phyloP scores from a whole-genome alignment of 1,140 invertebrate genomes.

The Drosophila pseudoobscura region DNA sequence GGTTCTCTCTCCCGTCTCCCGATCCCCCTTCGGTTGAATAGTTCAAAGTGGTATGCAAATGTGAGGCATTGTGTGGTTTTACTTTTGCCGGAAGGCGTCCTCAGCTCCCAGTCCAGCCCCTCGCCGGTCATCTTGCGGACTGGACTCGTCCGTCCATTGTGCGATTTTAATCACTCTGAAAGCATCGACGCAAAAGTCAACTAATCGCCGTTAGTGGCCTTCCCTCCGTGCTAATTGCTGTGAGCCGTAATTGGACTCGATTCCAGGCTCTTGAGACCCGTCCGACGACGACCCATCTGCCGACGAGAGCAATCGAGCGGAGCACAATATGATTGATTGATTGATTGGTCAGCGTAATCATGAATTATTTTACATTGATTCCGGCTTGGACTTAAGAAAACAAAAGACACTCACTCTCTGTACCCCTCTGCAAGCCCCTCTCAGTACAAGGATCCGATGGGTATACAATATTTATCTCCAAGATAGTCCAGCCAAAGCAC shows the following conservation, averaged over 20 bases:
- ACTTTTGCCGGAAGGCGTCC: constrained; percentile 67
- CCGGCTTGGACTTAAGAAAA: too few relatives aligned
- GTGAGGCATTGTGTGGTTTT: constrained; percentile 76
- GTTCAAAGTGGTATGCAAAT: constrained; percentile 77
- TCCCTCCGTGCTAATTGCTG: constrained; percentile 44
- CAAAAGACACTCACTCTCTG: too few relatives aligned
- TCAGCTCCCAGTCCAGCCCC: constrained; percentile 12
- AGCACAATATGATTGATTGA: background rate
- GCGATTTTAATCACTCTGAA: constrained; percentile 75
- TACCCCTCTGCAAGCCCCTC: too few relatives aligned
- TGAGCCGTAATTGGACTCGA: constrained; percentile 31
- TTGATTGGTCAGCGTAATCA: background rate
- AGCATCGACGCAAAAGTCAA: constrained; percentile 65
- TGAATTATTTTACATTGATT: too few relatives aligned
- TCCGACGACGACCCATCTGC: background rate
- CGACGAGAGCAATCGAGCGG: background rate
- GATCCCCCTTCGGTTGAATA: constrained; percentile 46
- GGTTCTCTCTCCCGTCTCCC: background rate
- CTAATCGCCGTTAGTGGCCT: constrained; percentile 54
- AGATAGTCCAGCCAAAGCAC: too few relatives aligned
- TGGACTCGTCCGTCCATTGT: constrained; percentile 43
- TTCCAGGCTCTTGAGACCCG: constrained; percentile 2
- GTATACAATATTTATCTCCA: too few relatives aligned
- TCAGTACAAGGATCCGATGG: too few relatives aligned
- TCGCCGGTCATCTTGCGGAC: constrained; percentile 59